Evolutionary conservation across 1,140 invertebrate species (phyloP).

Genomic region (Homarus americanus): DNA sequence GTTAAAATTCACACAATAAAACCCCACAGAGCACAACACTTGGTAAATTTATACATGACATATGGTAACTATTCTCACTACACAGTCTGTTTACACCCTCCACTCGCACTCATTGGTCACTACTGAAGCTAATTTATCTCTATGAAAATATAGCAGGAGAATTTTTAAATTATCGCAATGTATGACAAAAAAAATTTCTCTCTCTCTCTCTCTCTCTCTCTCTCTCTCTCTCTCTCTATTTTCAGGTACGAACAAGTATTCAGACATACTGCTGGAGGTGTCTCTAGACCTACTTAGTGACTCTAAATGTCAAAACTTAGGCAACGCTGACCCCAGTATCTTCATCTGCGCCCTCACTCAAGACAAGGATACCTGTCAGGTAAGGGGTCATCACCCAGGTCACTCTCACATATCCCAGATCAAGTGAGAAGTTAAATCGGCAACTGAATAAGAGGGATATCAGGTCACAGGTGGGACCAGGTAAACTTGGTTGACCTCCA

Average conservation of each 20-base stretch:
- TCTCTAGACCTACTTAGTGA: slow-evolving; percentile 15
- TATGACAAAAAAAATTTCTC: no score
- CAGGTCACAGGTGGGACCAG: background rate
- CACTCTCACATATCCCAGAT: background rate
- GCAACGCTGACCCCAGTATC: background rate
- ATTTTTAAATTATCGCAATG: no score
- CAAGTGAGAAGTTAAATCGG: background rate
- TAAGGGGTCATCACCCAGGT: background rate
- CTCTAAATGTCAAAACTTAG: background rate
- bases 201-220: no score
- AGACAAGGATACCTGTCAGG: slow-evolving; percentile 28
- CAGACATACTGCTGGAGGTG: background rate
- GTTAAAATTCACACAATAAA: background rate
- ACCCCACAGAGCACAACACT: no score
- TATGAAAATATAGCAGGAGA: no score
- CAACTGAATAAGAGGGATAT: background rate
- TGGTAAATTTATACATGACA: background rate
- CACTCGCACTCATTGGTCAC: background rate
- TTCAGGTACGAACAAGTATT: background rate
- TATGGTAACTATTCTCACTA: background rate
- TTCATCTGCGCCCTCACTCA: slow-evolving; percentile 28
- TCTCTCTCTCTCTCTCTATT: no score
- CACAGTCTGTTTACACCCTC: background rate
- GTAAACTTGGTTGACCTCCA: background rate
- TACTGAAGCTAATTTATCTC: background rate